phyloP scores from a whole-genome alignment of 2,888 invertebrate species.

The Cerastis leucographa region DNA sequence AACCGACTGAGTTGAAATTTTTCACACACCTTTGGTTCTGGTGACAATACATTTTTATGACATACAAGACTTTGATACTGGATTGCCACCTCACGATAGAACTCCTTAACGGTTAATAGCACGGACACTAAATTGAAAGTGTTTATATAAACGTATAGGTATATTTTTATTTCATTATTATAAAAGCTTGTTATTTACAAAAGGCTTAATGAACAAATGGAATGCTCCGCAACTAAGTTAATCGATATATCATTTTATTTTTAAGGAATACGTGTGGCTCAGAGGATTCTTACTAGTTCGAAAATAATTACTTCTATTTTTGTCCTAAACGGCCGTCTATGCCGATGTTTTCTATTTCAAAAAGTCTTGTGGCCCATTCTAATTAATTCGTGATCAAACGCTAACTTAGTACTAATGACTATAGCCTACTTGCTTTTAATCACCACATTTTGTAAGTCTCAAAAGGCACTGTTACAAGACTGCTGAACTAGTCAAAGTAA shows the following conservation, averaged over 20 bases:
- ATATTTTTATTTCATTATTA: background rate
- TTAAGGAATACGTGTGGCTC: conserved; percentile 1
- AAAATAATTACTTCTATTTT: conserved; percentile 1
- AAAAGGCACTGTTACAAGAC: background rate
- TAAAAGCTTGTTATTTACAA: too few relatives aligned
- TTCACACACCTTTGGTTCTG: background rate
- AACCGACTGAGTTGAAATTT: background rate
- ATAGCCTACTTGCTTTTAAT: background rate
- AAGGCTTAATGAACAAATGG: background rate
- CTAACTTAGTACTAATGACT: background rate
- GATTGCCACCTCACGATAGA: background rate
- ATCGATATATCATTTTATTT: conserved; percentile 18
- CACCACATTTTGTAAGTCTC: background rate
- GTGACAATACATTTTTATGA: background rate
- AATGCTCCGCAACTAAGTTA: background rate
- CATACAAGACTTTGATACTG: background rate
- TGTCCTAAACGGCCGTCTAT: background rate
- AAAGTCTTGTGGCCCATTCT: background rate
- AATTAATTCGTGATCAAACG: background rate
- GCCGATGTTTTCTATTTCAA: background rate
- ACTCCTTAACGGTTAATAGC: background rate
- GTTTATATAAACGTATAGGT: too few relatives aligned
- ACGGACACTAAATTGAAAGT: background rate
- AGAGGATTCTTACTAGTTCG: background rate
- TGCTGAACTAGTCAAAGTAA: background rate